A percentile compares a stretch with the other conserved stretches of the same genome.
phyloP scores from a whole-genome alignment of 2,797 vertebrate species.

The Tenualosa ilisha region DNA sequence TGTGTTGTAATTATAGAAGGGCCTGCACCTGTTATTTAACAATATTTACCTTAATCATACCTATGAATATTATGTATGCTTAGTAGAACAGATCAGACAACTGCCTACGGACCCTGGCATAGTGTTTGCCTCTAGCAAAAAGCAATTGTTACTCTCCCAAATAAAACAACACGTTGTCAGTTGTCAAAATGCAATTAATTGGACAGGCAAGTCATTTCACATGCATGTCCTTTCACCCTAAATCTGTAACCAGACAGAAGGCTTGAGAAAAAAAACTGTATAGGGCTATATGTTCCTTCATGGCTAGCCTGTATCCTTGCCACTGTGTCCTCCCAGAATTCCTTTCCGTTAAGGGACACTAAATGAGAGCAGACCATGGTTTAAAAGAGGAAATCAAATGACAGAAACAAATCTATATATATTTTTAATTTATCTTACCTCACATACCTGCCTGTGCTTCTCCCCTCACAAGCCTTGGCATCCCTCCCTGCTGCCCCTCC shows the following conservation, averaged over 20 bases:
- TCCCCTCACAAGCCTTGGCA: slow-evolving; percentile 54
- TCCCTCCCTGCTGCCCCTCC: slow-evolving; percentile 65
- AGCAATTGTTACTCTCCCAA: slow-evolving; percentile 79
- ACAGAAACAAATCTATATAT: slow-evolving; percentile 74
- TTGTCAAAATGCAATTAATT: slow-evolving; percentile 90
- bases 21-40: neutral
- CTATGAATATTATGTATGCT: neutral
- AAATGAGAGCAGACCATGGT: slow-evolving; percentile 43
- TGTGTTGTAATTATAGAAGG: neutral
- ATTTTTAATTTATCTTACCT: slow-evolving; percentile 75
- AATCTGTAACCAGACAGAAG: slow-evolving; percentile 70
- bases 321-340: slow-evolving; percentile 23
- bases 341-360: slow-evolving; percentile 29
- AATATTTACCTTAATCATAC: neutral
- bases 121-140: slow-evolving; percentile 71
- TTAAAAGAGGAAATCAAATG: slow-evolving; percentile 66
- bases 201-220: slow-evolving; percentile 84
- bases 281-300: slow-evolving; percentile 45
- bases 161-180: slow-evolving; percentile 84
- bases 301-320: slow-evolving; percentile 38
- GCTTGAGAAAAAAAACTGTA: slow-evolving; percentile 63
- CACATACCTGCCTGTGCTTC: slow-evolving; percentile 62
- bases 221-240: slow-evolving; percentile 80
- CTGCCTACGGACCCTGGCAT: slow-evolving; percentile 78
- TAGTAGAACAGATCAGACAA: slow-evolving; percentile 72